phyloP scores from a whole-genome alignment of 2,113 vertebrate genomes.

The Hippopotamus amphibius region DNA sequence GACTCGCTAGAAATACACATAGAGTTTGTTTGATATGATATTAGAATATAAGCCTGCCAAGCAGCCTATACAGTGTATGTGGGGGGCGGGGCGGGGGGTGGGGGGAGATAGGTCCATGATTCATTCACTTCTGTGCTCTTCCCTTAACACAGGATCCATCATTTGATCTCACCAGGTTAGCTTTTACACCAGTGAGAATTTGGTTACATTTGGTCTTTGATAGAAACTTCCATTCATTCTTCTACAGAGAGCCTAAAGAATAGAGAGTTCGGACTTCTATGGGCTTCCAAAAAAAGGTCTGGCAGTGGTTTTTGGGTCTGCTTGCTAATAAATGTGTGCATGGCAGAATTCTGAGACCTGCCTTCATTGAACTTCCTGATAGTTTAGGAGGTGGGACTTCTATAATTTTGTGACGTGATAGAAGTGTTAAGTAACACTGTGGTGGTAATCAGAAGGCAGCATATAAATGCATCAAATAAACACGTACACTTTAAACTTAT shows the following conservation, averaged over 20 bases:
- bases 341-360: background rate
- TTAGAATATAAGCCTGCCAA: background rate
- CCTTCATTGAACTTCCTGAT: background rate
- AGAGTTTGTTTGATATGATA: background rate
- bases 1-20: background rate
- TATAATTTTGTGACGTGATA: fast-evolving
- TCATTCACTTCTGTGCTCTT: background rate
- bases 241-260: background rate
- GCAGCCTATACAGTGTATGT: too few relatives aligned
- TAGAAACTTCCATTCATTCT: background rate
- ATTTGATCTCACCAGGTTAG: background rate
- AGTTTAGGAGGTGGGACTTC: background rate
- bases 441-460: too few relatives aligned
- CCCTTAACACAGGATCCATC: fast-evolving
- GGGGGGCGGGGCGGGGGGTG: too few relatives aligned
- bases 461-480: background rate
- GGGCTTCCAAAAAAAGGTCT: background rate
- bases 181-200: background rate
- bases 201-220: background rate
- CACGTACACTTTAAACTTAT: background rate
- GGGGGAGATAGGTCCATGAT: background rate
- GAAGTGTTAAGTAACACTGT: background rate
- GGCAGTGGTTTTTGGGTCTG: background rate
- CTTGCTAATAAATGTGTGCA: background rate
- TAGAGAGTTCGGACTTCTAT: background rate